Base-by-base conservation (phyloP, 2,888 invertebrate genomes). In the Nebria brevicollis region DNA sequence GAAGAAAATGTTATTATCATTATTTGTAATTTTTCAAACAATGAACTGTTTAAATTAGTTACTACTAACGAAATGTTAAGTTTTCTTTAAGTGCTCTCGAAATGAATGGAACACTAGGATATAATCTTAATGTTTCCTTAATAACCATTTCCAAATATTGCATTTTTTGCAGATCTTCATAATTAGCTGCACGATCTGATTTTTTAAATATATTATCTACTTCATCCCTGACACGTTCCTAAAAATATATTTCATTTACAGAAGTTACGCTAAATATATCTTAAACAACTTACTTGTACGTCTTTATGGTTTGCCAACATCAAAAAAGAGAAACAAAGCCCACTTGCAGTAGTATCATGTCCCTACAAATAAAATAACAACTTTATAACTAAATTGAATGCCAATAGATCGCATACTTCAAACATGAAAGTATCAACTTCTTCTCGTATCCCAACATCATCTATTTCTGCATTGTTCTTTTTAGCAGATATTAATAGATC, bases 71-170 rank as follows among this genome's bases (percentile, higher is more conserved):
- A 20, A 81, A 76, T 34, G 75, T n/a, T 4, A 5, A 41, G 92
- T 87, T 81, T 91, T 89, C 85, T 92, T 91, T 0, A 34, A 92
- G 84, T 15, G 82, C 25, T 76, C 94, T 90, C 2, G 92, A 91
- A 85, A 94, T 92, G 84, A 93, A 91, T 41, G 92, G 92, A 4
- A 94, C 94, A 83, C 93, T 93, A 1, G 94, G 94, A 84, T 92
- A 94, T 5, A 94, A 86, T 54, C 94, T 87, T 26, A 94, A 85
- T 0, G 92, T 90, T 85, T 94, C 94, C 85, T 94, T 94, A 75
- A 94, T 92, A 84, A 92, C 93, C 83, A 91, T 90, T 83, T 94
- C 94, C 83, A 94, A 88, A 83, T 93, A 94, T 76, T 91, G 90
- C 91, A 94, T 91, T 74, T 91, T 90, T 83, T 91, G 87, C 5